Evolutionary conservation across 2,113 vertebrate species (phyloP), one percentile per base, ranked within the genome.

Genomic region (Dryoscopus gambensis): DNA sequence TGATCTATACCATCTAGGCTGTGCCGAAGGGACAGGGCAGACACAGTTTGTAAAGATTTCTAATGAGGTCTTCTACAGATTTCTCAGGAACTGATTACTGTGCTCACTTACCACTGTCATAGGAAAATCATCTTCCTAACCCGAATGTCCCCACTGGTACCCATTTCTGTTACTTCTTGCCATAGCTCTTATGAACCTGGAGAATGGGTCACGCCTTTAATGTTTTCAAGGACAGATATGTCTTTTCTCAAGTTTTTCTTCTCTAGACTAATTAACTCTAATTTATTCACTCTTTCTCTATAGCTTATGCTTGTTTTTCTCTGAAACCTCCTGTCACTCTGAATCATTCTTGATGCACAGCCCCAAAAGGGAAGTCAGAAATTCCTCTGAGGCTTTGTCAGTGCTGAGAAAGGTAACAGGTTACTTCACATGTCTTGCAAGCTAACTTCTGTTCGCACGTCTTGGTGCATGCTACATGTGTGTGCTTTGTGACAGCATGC

Each of bases 401-500:
- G 0, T 17, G 77, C 81, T 44, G 42, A 50, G 68, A 63, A 89
- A 75, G 59, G 77, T 50, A 91, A n/a, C 2, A 8, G 64, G 77
- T 89, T 78, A 59, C 84, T 84, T 87, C 33, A 31, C 39, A 27
- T 46, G 60, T 85, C 77, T 94, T 81, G 64, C 74, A 70, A 59
- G 77, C 55, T 84, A 27, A 77, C 80, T 91, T 59, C 60, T 84
- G 73, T 44, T 97, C 2, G 5, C 89, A 47, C 1, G 0, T 65
- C 80, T 57, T 0, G 0, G 64, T 22, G 68, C 2, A 5, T 1
- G 9, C 37, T 0, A 1, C 0, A 2, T 10, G 10, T 21, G 70
- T 0, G 1, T 44, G 74, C 47, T 55, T 50, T 0, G 0, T 59
- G 89, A 80, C 84, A 84, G 68, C 42, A 9, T 18, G 53, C 70